Conservation (phyloP, 2,113 vertebrate genomes). For the Sorex araneus region DNA sequence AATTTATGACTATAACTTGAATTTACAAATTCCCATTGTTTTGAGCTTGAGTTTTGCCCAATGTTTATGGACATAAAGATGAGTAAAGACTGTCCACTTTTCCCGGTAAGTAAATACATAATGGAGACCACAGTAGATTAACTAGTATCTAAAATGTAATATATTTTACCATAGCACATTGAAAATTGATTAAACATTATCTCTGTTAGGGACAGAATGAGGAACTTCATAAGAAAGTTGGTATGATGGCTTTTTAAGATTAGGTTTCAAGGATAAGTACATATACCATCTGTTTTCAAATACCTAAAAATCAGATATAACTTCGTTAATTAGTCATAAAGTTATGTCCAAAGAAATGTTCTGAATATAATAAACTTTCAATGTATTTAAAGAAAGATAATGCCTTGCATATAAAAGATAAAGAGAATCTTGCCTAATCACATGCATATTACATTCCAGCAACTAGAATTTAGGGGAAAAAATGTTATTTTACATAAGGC, state of each 20-base stretch:
- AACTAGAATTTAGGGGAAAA: neutral
- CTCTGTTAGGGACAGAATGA: neutral
- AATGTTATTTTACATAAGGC: neutral
- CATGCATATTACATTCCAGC: neutral
- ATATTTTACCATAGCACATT: neutral
- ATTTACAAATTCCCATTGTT: neutral
- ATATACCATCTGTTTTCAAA: neutral
- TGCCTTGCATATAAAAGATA: neutral
- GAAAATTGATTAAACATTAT: neutral
- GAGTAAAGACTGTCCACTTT: neutral
- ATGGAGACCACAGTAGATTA: neutral
- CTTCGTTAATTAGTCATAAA: conserved; percentile 30
- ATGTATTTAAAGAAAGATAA: neutral
- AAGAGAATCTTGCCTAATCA: neutral
- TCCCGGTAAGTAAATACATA: neutral
- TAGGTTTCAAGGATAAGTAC: conserved; percentile 38
- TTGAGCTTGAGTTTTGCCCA: neutral
- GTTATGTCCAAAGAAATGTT: conserved; percentile 22
- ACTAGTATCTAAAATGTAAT: neutral
- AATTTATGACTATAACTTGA: neutral
- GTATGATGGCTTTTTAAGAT: neutral
- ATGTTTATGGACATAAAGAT: neutral
- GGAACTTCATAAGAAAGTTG: conserved; percentile 7
- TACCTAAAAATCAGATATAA: neutral
- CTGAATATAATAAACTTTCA: neutral